Percentiles rank a stretch among this genome's conserved stretches.
Evolutionary conservation across 2,113 vertebrate genomes (phyloP).

Genomic region (Cairina moschata): DNA sequence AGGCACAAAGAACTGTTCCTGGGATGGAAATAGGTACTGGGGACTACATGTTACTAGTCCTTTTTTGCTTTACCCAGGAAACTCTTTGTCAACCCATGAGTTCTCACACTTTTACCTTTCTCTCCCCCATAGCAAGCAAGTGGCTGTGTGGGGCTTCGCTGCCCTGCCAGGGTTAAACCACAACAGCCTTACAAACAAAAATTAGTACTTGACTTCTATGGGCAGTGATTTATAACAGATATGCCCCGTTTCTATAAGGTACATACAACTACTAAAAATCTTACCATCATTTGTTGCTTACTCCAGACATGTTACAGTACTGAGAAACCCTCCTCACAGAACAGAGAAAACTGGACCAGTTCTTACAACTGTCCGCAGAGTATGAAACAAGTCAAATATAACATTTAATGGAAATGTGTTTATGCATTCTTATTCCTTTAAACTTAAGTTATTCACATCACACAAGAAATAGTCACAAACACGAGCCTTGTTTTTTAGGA

Average conservation of each 20-base stretch:
- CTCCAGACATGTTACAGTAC: neutral
- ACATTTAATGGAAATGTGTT: neutral
- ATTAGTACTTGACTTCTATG: neutral
- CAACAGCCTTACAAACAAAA: neutral
- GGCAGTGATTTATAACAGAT: neutral
- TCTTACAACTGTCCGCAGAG: neutral
- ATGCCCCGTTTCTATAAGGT: neutral
- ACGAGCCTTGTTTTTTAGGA: neutral
- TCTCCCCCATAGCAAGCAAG: too few species aligned
- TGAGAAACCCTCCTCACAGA: neutral
- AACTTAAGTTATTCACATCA: neutral
- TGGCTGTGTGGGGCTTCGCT: too few species aligned
- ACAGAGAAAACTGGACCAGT: neutral
- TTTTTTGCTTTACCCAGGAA: too few species aligned
- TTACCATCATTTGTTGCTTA: neutral
- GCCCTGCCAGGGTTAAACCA: too few species aligned
- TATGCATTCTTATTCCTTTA: neutral
- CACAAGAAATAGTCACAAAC: neutral
- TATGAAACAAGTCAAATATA: neutral
- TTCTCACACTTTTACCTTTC: too few species aligned
- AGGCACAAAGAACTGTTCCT: neutral
- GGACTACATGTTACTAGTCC: neutral
- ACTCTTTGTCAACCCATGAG: too few species aligned
- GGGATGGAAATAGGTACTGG: neutral
- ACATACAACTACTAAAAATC: neutral